Conservation (phyloP, 2,113 vertebrate species). For the Lanius ludovicianus region DNA sequence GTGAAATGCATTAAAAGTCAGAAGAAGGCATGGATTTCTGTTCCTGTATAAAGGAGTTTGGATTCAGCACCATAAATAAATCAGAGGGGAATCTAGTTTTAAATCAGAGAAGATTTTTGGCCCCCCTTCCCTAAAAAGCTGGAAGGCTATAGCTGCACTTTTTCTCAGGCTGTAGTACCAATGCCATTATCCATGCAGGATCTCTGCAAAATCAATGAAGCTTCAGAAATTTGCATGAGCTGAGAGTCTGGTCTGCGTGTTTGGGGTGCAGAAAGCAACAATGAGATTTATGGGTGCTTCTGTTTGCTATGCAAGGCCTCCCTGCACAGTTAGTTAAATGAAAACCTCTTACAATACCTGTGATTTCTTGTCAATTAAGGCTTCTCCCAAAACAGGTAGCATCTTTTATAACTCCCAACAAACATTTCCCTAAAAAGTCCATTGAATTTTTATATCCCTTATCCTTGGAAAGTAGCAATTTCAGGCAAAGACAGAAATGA, state of each 20-base stretch:
- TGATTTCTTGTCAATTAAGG: conserved; percentile 8
- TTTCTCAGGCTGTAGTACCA: neutral
- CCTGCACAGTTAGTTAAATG: neutral
- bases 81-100: neutral
- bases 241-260: neutral
- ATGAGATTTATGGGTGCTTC: neutral
- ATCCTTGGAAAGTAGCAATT: neutral
- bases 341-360: neutral
- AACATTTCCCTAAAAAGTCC: neutral
- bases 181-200: neutral
- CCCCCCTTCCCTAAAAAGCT: neutral
- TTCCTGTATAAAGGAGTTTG: neutral
- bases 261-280: neutral
- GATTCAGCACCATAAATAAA: neutral
- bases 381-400: neutral
- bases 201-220: neutral
- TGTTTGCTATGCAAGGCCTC: neutral
- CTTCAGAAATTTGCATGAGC: neutral
- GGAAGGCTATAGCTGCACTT: neutral
- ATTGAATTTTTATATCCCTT: neutral
- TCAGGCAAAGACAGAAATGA: neutral
- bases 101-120: neutral
- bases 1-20: neutral
- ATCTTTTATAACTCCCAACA: neutral
- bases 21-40: neutral